Base-by-base conservation (phyloP, 2,888 invertebrate species). In the Leptinotarsa peninsularis region DNA sequence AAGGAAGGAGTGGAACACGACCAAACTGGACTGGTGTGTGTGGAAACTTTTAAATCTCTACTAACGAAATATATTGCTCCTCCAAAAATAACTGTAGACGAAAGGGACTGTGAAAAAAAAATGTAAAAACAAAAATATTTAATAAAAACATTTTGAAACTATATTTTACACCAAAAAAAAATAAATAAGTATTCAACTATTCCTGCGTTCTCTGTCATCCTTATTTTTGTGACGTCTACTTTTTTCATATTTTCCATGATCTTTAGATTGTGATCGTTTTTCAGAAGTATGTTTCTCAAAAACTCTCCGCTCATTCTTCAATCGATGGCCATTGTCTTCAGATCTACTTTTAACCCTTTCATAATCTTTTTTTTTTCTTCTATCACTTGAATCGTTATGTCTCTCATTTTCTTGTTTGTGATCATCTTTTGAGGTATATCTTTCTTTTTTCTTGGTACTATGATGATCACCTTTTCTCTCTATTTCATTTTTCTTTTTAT, bases 11-110 rank as follows among this genome's bases (percentile, higher is more conserved):
- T 88, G 78, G 87, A 89, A 78, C 82, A 85, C 72, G 91, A 91
- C 83, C 88, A 89, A 52, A 86, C 89, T 79, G 91, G 90, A 4
- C 87, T 87, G 85, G 91, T 91, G 49, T 91, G 91, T 80, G 89
- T 88, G 60, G 90, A 91, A 84, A 91, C 91, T 10, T 91, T 91
- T 75, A 85, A 86, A 68, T 80, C 83, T 23, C 71, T 88, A 69
- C 49, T 88, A 52, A 81, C 85, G 60, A 77, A 81, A 43, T 77
- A 83, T 13, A 75, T 83, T 49, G 83, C 83, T 5, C 79, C 82
- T 7, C 79, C 80, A 7, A 79, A 76, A 75, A 50, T 83, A 23
- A 71, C 60, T 10, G 81, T 82, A 17, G 84, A 84, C 68, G 84
- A 84, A 75, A 79, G 76, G 43, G 82, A 83, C 69, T 80, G 76